Evolutionary conservation across 2,888 invertebrate genomes (phyloP).

Genomic region (Nomada ruficornis): DNA sequence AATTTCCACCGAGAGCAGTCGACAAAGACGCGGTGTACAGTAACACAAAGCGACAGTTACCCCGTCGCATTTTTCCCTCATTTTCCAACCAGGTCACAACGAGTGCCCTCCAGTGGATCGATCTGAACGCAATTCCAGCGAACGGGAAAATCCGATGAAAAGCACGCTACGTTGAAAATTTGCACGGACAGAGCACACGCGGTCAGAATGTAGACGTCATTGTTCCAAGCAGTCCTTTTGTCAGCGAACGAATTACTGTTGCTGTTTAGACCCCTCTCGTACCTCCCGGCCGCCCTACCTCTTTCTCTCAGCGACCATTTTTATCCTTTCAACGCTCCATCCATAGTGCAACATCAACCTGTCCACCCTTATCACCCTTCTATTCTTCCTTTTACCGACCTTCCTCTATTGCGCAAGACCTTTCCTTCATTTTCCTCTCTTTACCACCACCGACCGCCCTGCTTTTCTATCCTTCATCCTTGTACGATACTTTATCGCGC

Average conservation of each 20-base stretch:
- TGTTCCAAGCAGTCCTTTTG: constrained; percentile 74
- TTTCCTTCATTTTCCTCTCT: constrained; percentile 5
- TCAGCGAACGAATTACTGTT: constrained; percentile 79
- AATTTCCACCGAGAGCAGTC: constrained; percentile 33
- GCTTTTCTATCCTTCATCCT: background rate
- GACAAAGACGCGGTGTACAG: constrained; percentile 41
- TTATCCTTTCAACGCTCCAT: constrained; percentile 22
- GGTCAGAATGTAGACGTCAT: constrained; percentile 67
- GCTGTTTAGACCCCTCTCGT: constrained; percentile 70
- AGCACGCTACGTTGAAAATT: constrained; percentile 56
- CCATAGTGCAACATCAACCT: constrained; percentile 56
- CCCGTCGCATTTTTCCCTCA: constrained; percentile 38
- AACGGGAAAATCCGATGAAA: constrained; percentile 69
- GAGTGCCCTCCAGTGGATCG: constrained; percentile 61
- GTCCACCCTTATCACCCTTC: constrained; percentile 45
- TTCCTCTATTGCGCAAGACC: constrained; percentile 18
- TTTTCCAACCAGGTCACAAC: constrained; percentile 36
- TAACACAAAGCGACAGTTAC: constrained; percentile 62
- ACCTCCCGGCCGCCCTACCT: background rate
- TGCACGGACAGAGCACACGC: constrained; percentile 41
- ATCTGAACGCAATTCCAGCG: constrained; percentile 62
- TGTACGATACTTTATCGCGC: constrained; percentile 6
- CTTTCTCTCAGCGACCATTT: background rate
- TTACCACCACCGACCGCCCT: constrained; percentile 16
- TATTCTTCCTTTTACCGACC: constrained; percentile 5